Evolutionary conservation across 2,888 invertebrate species (phyloP).

Genomic region (Drosophila kambysellisi): DNA sequence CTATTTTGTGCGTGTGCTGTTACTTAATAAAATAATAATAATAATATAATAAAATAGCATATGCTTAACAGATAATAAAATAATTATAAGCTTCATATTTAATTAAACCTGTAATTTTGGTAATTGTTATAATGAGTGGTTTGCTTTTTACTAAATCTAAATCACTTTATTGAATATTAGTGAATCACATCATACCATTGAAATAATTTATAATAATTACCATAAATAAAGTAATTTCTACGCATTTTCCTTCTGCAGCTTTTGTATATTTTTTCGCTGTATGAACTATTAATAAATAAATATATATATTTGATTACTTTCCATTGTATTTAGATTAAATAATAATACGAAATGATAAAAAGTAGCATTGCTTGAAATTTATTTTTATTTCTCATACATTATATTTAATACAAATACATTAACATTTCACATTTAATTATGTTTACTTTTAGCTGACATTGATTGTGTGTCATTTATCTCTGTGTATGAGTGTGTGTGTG

Average conservation of each 20-base stretch:
- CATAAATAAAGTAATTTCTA: neutral
- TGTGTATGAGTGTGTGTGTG: slow-evolving; percentile 36
- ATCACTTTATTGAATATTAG: neutral
- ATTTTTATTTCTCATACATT: slow-evolving; percentile 65
- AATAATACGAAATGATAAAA: neutral
- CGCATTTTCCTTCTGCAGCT: neutral
- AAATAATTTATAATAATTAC: neutral
- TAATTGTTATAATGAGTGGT: neutral
- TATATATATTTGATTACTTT: neutral
- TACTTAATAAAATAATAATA: slow-evolving; percentile 1
- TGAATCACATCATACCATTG: neutral
- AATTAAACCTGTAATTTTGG: slow-evolving; percentile 2
- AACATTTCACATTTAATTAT: slow-evolving; percentile 78
- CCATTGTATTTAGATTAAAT: neutral
- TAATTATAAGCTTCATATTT: slow-evolving; percentile 23
- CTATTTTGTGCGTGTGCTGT: neutral
- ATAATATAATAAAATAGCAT: neutral
- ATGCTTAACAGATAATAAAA: slow-evolving; percentile 7
- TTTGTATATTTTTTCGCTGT: neutral
- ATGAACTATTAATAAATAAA: neutral
- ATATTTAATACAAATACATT: slow-evolving; percentile 76
- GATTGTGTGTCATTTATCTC: slow-evolving; percentile 63
- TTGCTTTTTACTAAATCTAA: neutral
- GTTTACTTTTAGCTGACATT: slow-evolving; percentile 71
- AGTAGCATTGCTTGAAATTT: slow-evolving; percentile 25